Percentiles rank a stretch among this genome's conserved stretches.
These are phyloP conservation scores for Cirrhinus molitorella DNA, from an alignment of 2,797 vertebrate genomes.

Conservation along the genomic window DNA sequence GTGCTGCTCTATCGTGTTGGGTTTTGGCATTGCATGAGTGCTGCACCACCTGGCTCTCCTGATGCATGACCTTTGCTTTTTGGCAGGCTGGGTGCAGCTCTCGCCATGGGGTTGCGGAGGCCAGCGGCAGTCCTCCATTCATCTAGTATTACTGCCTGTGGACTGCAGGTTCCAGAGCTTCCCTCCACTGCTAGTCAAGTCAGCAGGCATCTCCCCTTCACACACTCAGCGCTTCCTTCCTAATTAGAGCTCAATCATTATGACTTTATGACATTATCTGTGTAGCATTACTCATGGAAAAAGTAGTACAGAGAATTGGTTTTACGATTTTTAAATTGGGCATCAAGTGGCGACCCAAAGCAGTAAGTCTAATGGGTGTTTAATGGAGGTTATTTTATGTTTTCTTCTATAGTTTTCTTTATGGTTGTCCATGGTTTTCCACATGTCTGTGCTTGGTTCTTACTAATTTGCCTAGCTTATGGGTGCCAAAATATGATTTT, in stretches of 20 bases:
- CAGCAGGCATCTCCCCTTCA: slow-evolving; percentile 49
- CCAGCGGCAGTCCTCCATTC: slow-evolving; percentile 57
- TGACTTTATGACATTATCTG: slow-evolving; percentile 45
- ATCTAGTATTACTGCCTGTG: slow-evolving; percentile 63
- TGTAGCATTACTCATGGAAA: slow-evolving; percentile 1
- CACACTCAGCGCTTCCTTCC: slow-evolving; percentile 45
- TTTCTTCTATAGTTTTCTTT: background rate
- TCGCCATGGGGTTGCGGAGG: slow-evolving; percentile 42
- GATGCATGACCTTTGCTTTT: slow-evolving; percentile 60
- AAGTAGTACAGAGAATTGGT: background rate
- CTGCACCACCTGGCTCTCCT: slow-evolving; percentile 45
- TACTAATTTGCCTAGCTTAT: background rate
- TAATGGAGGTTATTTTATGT: background rate
- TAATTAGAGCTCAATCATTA: slow-evolving; percentile 60
- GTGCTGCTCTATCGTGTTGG: slow-evolving; percentile 25
- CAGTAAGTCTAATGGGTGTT: background rate
- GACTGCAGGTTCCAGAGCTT: slow-evolving; percentile 45
- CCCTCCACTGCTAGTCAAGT: slow-evolving; percentile 38
- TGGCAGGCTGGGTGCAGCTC: slow-evolving; percentile 50
- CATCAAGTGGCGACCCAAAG: background rate
- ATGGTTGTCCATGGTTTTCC: background rate
- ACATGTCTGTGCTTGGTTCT: too few species aligned
- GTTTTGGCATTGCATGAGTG: slow-evolving; percentile 34
- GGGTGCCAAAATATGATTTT: background rate
- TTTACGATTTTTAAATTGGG: background rate